Conservation (phyloP, 2,113 vertebrate genomes). For the Bostrychus sinensis region DNA sequence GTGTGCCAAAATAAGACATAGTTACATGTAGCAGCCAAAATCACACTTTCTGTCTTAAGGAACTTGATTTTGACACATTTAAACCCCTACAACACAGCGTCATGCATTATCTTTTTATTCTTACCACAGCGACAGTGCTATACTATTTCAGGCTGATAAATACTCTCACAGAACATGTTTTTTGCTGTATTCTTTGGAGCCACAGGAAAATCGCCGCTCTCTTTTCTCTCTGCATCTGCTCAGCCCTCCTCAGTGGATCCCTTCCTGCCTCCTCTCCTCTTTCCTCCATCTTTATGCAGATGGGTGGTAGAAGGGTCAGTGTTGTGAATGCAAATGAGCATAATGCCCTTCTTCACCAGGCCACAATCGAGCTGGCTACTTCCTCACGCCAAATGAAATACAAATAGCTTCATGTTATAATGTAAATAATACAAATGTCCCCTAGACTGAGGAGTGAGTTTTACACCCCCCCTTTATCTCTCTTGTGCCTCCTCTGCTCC, state of each 20-base stretch:
- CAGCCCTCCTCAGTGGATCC: slow-evolving; percentile 47
- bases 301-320: slow-evolving; percentile 68
- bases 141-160: slow-evolving; percentile 27
- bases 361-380: slow-evolving; percentile 40
- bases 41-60: slow-evolving; percentile 23
- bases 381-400: slow-evolving; percentile 47
- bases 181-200: slow-evolving; percentile 32
- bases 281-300: slow-evolving; percentile 73
- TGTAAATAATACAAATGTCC: slow-evolving; percentile 57
- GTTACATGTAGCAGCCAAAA: slow-evolving; percentile 24
- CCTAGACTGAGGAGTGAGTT: slow-evolving; percentile 40
- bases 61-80: slow-evolving; percentile 35
- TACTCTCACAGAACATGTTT: slow-evolving; percentile 22
- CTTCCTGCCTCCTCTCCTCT: slow-evolving; percentile 50
- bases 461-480: slow-evolving; percentile 23
- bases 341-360: slow-evolving; percentile 58
- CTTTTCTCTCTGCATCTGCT: slow-evolving; percentile 52
- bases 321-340: slow-evolving; percentile 75
- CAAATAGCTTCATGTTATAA: slow-evolving; percentile 43
- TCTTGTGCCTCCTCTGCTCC: slow-evolving; percentile 19
- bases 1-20: slow-evolving; percentile 48
- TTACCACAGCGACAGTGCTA: slow-evolving; percentile 22
- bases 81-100: slow-evolving; percentile 21
- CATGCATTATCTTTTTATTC: slow-evolving; percentile 21
- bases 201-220: slow-evolving; percentile 47